phyloP scores from a whole-genome alignment of 2,113 vertebrate species.

The Sturnira hondurensis region DNA sequence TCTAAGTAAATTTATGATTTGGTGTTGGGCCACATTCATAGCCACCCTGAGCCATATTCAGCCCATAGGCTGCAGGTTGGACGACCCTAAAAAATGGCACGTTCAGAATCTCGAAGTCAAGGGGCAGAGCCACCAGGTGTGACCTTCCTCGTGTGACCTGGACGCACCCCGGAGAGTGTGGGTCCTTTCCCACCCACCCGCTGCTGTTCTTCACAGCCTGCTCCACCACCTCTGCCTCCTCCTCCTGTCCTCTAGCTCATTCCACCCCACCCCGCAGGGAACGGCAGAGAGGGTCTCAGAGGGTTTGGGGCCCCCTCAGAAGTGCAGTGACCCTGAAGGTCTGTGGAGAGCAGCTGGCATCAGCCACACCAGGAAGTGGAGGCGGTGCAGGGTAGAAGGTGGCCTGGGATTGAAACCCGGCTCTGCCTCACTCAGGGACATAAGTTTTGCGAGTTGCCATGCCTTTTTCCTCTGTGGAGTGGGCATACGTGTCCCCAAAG shows the following conservation, averaged over 20 bases:
- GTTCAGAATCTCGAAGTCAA: background rate
- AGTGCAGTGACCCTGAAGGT: background rate
- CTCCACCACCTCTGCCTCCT: background rate
- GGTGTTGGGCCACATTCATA: too few relatives aligned
- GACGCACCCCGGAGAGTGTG: fast-evolving
- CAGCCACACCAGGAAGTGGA: background rate
- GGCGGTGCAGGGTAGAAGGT: too few relatives aligned
- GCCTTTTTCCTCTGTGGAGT: background rate
- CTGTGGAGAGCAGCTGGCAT: background rate
- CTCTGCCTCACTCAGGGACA: background rate
- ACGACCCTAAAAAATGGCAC: background rate
- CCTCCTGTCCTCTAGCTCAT: background rate
- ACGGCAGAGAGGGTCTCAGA: background rate
- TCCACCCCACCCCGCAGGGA: background rate
- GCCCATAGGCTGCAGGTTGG: too few relatives aligned
- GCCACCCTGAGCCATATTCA: too few relatives aligned
- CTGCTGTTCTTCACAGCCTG: background rate
- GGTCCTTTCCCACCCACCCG: background rate
- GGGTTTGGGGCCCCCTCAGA: background rate
- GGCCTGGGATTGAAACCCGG: background rate
- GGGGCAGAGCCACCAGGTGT: background rate
- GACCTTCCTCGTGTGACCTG: background rate
- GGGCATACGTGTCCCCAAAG: background rate
- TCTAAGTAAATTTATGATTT: too few relatives aligned
- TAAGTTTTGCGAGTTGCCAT: background rate